Base-by-base conservation (phyloP, 2,797 vertebrate genomes). In the Nannoperca australis region DNA sequence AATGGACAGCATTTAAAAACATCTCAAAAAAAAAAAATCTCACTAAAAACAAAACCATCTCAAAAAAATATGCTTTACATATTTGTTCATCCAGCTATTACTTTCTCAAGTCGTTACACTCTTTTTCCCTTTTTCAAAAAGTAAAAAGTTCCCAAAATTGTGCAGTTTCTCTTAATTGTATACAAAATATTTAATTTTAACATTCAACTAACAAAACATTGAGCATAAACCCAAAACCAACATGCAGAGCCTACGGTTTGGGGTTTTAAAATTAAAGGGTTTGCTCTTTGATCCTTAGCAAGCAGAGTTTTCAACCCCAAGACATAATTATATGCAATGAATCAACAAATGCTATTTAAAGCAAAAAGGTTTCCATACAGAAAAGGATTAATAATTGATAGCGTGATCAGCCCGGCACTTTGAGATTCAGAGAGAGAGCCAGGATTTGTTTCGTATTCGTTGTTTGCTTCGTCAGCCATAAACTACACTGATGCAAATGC, bases 121-220 rank as follows among this genome's bases (percentile, higher is more conserved):
- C 75, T 66, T 54, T 69, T 65, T 66, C 32, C 82, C 70, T 87
- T 91, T 89, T 85, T 81, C 7, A 54, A 86, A 81, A 78, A 73
- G 63, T 70, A 74, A 82, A 84, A 87, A 73, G 30, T 60, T 79
- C 65, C 56, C 54, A 45, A 86, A 88, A 85, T 61, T 87, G 92
- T 93, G 91, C 93, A 93, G 89, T 78, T 89, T 74, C 76, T 82
- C 81, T 73, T 54, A 10, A 40, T 80, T 49, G 38, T 85, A 88
- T 88, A 90, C 65, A 93, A 92, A 91, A 94, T 92, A 89, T 81
- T 77, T 87, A 7, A 81, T 85, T 80, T 89, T 17, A 65, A 92
- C 88, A 91, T 91, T 89, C 86, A 65, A 54, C 75, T 69, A 75
- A 78, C 42, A 73, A 51, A 17, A 67, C 38, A 64, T 24, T 1